Base-by-base conservation (phyloP, 2,113 vertebrate species). In the Centrocercus urophasianus region DNA sequence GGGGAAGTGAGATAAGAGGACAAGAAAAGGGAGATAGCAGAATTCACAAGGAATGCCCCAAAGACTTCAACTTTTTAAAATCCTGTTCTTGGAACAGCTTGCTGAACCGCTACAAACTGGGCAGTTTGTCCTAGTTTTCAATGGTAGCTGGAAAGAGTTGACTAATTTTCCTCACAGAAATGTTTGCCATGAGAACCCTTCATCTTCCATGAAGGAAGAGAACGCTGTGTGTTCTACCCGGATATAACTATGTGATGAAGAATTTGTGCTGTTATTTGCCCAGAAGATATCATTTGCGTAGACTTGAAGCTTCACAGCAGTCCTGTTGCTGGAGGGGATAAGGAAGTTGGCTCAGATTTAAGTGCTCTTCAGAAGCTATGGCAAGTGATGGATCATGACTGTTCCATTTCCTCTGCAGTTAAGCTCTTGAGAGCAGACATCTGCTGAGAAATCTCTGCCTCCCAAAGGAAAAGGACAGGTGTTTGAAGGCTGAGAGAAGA, bases 1-100 rank as follows among this genome's bases (percentile, higher is more conserved):
- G 92, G 69, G 88, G 79, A 95, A 94, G 57, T 71, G 69, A 94
- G 95, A 96, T 96, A 96, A 96, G 79, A 83, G 7, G 22, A 13
- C 56, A 80, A 77, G 75, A 83, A 86, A 86, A 74, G 1, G 1
- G 42, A 95, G 72, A 89, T 69, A 76, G 40, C 47, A 11, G 21
- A 89, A 82, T 81, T 86, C 16, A 81, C 28, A 83, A 78, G 34
- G 11, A 67, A 72, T 52, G 65, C 77, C 42, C 50, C 12, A 20
- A 88, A 32, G 27, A 34, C 30, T 83, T 88, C 47, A 56, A 52
- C 20, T 81, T 89, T 25, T 88, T 66, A 38, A 95, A 93, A 86
- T 86, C 32, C 25, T 52, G 11, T 10, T 81, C 38, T 83, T 86
- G 40, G 34, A 77, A 67, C 76, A 86, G 12, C 7, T 88, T 88